phyloP scores from a whole-genome alignment of 2,888 invertebrate species.

The Stenotaenia linearis region DNA sequence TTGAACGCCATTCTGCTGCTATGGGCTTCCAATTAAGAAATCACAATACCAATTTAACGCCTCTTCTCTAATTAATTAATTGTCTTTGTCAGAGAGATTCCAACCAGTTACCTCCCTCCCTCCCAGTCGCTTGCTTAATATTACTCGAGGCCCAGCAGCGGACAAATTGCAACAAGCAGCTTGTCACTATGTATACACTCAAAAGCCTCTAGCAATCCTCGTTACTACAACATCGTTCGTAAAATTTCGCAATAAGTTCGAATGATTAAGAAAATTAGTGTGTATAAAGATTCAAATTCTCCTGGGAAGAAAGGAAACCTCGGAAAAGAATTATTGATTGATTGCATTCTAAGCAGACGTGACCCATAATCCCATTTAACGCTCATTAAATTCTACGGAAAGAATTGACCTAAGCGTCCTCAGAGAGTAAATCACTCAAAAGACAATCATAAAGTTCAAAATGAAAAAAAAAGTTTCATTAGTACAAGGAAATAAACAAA shows the following conservation, averaged over 20 bases:
- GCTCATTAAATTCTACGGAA: neutral
- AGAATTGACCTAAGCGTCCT: neutral
- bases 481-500: neutral
- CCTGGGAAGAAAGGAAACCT: neutral
- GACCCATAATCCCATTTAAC: neutral
- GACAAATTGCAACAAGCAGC: neutral
- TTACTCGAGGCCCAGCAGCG: neutral
- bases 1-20: neutral
- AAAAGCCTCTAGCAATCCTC: neutral
- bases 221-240: neutral
- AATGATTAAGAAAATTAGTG: neutral
- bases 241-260: neutral
- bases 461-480: neutral
- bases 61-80: conserved; percentile 32
- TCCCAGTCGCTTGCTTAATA: neutral
- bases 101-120: neutral
- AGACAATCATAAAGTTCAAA: neutral
- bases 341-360: neutral
- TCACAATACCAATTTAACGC: conserved; percentile 31
- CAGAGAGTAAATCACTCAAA: neutral
- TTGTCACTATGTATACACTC: neutral
- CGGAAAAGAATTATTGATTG: neutral
- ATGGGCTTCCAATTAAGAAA: conserved; percentile 32
- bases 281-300: neutral
- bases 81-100: conserved; percentile 29